phyloP scores from a whole-genome alignment of 1,140 invertebrate genomes.

The Drosophila asahinai region DNA sequence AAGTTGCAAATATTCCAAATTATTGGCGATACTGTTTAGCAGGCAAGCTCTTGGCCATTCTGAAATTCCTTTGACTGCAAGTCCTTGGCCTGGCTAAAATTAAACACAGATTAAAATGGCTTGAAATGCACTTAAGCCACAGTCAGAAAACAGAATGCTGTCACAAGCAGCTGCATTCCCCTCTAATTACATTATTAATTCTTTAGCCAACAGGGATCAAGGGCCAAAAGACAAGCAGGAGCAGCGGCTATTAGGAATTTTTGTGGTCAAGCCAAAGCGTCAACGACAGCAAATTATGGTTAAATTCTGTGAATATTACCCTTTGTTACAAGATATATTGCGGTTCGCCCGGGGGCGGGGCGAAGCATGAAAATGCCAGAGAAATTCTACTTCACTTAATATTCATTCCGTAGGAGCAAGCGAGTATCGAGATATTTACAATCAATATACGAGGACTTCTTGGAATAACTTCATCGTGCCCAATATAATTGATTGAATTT shows the following conservation, averaged over 20 bases:
- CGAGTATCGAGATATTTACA: slow-evolving; percentile 25
- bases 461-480: slow-evolving; percentile 33
- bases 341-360: neutral
- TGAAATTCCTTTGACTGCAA: slow-evolving; percentile 1
- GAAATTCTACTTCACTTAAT: slow-evolving; percentile 31
- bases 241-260: slow-evolving; percentile 8
- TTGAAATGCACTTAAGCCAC: slow-evolving; percentile 10
- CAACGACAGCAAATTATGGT: slow-evolving; percentile 18
- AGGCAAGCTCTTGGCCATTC: neutral
- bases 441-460: slow-evolving; percentile 33
- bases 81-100: neutral
- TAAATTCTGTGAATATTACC: slow-evolving; percentile 19
- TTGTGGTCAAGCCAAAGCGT: slow-evolving; percentile 12
- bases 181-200: slow-evolving; percentile 43
- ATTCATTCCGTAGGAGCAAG: slow-evolving; percentile 32
- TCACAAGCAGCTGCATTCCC: slow-evolving; percentile 12
- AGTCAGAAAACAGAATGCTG: slow-evolving; percentile 1
- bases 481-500: slow-evolving; percentile 67
- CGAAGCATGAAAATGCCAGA: neutral
- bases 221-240: neutral
- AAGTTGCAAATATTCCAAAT: slow-evolving; percentile 16
- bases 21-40: slow-evolving; percentile 11
- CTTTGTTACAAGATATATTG: slow-evolving; percentile 4
- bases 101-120: slow-evolving; percentile 1
- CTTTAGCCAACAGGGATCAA: slow-evolving; percentile 16